Percentiles rank a stretch among this genome's conserved stretches.
phyloP scores from a whole-genome alignment of 1,140 invertebrate species.

The Heliothis virescens region DNA sequence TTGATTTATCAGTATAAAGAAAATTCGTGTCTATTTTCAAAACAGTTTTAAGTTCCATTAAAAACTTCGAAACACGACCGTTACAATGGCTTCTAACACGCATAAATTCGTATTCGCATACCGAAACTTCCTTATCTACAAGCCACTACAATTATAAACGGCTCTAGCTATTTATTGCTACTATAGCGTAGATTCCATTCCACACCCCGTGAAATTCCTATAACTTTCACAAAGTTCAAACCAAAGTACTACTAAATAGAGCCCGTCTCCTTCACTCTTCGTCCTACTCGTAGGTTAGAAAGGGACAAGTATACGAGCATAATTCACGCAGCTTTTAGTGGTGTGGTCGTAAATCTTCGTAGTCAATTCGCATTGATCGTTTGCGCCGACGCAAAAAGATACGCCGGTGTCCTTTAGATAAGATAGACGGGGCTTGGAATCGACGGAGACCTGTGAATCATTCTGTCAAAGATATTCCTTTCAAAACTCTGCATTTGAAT shows the following conservation, averaged over 20 bases:
- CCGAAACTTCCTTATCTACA: conserved; percentile 22
- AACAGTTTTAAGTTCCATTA: conserved; percentile 1
- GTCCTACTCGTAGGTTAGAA: not conserved
- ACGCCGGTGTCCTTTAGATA: conserved; percentile 46
- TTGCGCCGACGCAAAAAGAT: conserved; percentile 51
- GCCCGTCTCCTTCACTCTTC: conserved; percentile 5
- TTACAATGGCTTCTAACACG: conserved; percentile 9
- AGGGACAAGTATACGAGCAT: conserved; percentile 46
- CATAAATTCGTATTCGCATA: conserved; percentile 40
- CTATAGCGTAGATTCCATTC: conserved; percentile 41
- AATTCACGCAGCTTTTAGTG: conserved; percentile 59
- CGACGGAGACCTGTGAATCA: conserved; percentile 24
- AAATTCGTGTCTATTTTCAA: not conserved
- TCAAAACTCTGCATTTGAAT: not conserved
- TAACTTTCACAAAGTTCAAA: conserved; percentile 50
- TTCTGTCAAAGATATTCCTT: conserved; percentile 4
- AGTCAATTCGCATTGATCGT: conserved; percentile 55
- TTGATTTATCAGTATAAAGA: not conserved
- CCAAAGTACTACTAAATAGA: conserved; percentile 33
- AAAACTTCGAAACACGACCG: not conserved
- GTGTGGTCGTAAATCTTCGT: conserved; percentile 57
- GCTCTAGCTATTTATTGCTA: conserved; percentile 31
- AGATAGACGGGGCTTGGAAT: conserved; percentile 6
- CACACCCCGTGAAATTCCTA: conserved; percentile 39
- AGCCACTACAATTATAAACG: conserved; percentile 36